Conservation (phyloP, 2,113 vertebrate species). For the Chloropsis hardwickii region DNA sequence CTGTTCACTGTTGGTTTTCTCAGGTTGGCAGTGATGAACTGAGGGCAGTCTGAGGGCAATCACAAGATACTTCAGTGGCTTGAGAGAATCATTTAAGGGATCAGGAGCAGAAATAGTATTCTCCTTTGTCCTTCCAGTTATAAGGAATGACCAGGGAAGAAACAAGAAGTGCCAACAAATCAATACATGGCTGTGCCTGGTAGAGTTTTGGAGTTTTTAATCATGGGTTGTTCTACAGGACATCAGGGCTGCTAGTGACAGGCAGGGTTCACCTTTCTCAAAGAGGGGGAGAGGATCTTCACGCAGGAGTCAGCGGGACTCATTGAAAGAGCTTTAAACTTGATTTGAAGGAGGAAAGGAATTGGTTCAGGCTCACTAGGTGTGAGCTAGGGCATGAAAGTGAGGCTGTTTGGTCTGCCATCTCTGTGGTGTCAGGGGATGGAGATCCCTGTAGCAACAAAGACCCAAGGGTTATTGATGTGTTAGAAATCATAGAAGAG, state of each 20-base stretch:
- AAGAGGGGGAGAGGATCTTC: background rate
- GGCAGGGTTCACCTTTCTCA: background rate
- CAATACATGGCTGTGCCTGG: background rate
- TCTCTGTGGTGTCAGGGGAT: background rate
- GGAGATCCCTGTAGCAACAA: background rate
- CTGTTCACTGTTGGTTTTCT: background rate
- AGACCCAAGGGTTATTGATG: background rate
- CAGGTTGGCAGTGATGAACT: too few relatives aligned
- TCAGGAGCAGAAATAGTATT: background rate
- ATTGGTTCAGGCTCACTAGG: background rate
- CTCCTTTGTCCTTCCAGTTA: background rate
- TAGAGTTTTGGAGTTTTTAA: background rate
- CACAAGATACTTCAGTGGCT: background rate
- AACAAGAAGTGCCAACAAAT: background rate
- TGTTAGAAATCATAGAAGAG: background rate
- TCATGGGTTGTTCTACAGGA: background rate
- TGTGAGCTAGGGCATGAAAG: background rate
- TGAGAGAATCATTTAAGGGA: background rate
- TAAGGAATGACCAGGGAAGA: background rate
- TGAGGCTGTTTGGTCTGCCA: fast-evolving
- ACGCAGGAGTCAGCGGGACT: background rate
- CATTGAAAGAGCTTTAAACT: background rate
- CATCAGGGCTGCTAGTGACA: background rate
- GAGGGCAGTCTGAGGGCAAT: background rate
- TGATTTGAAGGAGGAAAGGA: background rate